These are phyloP conservation scores for Diploptera punctata DNA, from an alignment of 2,888 invertebrate genomes.

Conservation along the genomic window DNA sequence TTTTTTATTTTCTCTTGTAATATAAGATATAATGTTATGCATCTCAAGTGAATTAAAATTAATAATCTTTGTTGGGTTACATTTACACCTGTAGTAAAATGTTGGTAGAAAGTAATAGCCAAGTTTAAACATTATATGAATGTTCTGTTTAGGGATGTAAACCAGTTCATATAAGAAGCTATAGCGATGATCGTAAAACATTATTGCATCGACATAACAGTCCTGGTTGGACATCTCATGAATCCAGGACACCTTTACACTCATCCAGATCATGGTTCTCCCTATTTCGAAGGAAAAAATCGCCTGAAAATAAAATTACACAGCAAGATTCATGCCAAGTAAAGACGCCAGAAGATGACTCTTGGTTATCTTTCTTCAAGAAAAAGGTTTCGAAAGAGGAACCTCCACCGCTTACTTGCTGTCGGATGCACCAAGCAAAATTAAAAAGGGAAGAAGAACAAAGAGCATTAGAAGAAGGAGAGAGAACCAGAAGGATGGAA, in stretches of 20 bases:
- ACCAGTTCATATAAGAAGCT: neutral
- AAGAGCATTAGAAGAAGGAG: neutral
- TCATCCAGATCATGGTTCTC: too few relatives aligned
- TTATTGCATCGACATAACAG: neutral
- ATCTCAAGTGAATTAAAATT: too few relatives aligned
- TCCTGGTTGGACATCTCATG: neutral
- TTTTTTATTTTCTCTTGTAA: too few relatives aligned
- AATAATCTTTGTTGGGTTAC: too few relatives aligned
- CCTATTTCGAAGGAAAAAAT: too few relatives aligned
- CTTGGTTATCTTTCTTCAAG: conserved; percentile 1
- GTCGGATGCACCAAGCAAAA: neutral
- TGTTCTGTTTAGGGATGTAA: neutral
- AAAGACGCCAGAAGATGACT: conserved; percentile 6
- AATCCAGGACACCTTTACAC: too few relatives aligned
- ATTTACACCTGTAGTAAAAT: too few relatives aligned
- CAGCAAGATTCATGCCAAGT: neutral
- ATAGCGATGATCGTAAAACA: neutral
- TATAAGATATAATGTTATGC: too few relatives aligned
- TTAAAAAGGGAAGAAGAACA: neutral
- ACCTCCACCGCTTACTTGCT: neutral
- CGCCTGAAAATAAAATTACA: too few relatives aligned
- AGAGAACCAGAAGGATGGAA: neutral
- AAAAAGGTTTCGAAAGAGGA: neutral
- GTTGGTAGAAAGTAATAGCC: too few relatives aligned
- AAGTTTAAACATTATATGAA: too few relatives aligned